Evolutionary conservation across 1,140 invertebrate genomes (phyloP).

Genomic region (Chionoecetes opilio): DNA sequence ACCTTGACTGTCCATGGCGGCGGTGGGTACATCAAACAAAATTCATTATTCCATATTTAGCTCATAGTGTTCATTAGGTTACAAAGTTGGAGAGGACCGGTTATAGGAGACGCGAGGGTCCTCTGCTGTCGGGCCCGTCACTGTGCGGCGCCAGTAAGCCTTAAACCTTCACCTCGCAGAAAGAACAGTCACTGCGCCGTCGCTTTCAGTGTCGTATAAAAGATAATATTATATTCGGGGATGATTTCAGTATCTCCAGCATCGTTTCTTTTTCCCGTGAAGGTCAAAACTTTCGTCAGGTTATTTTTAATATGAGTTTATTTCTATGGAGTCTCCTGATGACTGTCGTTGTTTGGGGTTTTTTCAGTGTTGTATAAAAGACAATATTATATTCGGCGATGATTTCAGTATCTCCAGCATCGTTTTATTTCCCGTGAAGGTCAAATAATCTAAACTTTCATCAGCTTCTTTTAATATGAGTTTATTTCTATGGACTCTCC

Average conservation of each 20-base stretch:
- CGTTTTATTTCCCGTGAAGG: not conserved
- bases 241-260: slow-evolving; percentile 5
- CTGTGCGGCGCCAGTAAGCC: too few species aligned
- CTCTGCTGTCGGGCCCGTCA: not conserved
- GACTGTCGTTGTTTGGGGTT: not conserved
- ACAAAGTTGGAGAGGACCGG: not conserved
- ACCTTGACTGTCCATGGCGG: not conserved
- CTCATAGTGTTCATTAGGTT: slow-evolving; percentile 5
- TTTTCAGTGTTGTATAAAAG: not conserved
- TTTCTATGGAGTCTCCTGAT: not conserved
- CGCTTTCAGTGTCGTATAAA: too few species aligned
- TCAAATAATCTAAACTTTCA: not conserved
- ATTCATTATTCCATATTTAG: not conserved
- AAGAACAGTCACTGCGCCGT: too few species aligned
- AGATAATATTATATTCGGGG: too few species aligned
- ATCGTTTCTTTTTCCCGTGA: not conserved
- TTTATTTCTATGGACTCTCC: not conserved
- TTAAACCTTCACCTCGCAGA: too few species aligned
- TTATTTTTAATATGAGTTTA: not conserved
- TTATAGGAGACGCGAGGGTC: slow-evolving; percentile 1
- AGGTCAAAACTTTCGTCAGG: not conserved
- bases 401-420: slow-evolving; percentile 11
- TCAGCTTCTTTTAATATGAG: not conserved
- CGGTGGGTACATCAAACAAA: not conserved
- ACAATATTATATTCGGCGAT: too few species aligned